phyloP scores from a whole-genome alignment of 2,797 vertebrate species.

The Botia almorhae region DNA sequence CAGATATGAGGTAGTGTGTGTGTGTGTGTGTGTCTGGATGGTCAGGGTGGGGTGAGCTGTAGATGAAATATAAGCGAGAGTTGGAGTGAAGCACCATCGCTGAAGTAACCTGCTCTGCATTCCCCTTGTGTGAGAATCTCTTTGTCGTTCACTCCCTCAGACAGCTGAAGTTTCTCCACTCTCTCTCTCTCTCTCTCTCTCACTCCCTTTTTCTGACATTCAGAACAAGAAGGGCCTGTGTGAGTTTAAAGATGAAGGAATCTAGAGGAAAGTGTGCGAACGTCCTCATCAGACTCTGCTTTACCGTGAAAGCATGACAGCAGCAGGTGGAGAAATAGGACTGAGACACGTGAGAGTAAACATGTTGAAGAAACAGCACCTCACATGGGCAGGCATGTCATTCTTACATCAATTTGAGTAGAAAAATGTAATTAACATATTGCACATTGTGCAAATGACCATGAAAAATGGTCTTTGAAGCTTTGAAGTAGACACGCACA shows the following conservation, averaged over 20 bases:
- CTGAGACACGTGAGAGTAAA: not conserved
- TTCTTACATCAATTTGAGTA: constrained; percentile 4
- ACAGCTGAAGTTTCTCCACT: constrained; percentile 65
- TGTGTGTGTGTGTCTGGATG: constrained; percentile 6
- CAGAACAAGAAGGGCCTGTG: constrained; percentile 80
- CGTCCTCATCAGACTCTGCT: constrained; percentile 50
- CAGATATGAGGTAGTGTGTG: constrained; percentile 63
- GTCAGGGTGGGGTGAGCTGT: constrained; percentile 47
- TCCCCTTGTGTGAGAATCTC: constrained; percentile 46
- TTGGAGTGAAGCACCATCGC: not conserved
- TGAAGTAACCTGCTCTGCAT: constrained; percentile 58
- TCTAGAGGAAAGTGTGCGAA: constrained; percentile 45
- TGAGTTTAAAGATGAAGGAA: constrained; percentile 70
- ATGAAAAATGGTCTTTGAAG: not conserved
- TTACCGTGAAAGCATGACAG: not conserved
- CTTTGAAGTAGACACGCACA: not conserved
- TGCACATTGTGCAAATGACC: not conserved
- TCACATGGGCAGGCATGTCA: not conserved
- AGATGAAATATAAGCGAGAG: constrained; percentile 32
- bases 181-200: constrained; percentile 41
- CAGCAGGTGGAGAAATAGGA: constrained; percentile 23
- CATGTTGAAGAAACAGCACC: not conserved
- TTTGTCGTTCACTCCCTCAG: constrained; percentile 44
- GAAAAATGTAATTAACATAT: constrained; percentile 12
- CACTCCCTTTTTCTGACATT: constrained; percentile 60